phyloP scores from a whole-genome alignment of 1,140 invertebrate genomes.

The Chelonus insularis region DNA sequence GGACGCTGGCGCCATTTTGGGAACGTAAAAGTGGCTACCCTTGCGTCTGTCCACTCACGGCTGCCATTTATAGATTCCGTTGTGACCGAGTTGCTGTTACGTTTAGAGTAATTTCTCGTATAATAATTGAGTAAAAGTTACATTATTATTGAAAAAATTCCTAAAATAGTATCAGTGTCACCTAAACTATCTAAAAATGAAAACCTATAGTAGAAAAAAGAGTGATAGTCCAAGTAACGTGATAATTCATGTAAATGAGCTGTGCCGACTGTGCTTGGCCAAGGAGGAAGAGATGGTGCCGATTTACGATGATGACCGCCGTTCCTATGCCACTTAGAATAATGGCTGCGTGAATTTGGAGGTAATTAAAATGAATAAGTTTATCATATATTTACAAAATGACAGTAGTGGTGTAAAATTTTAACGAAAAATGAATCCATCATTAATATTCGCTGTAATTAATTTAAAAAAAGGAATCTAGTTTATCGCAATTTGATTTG shows the following conservation, averaged over 20 bases:
- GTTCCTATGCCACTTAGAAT: slow-evolving; percentile 69
- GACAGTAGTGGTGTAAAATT: no score
- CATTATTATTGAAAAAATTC: not conserved
- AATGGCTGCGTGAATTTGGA: slow-evolving; percentile 74
- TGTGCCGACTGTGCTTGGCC: slow-evolving; percentile 72
- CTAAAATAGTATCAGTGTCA: not conserved
- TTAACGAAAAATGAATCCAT: no score
- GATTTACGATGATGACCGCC: slow-evolving; percentile 67
- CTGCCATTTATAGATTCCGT: slow-evolving; percentile 60
- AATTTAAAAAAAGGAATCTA: slow-evolving; percentile 52
- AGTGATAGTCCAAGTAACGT: slow-evolving; percentile 57
- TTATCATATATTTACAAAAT: no score
- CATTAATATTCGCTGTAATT: no score
- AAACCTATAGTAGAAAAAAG: slow-evolving; percentile 58
- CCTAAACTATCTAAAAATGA: slow-evolving; percentile 38
- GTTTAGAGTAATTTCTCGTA: not conserved
- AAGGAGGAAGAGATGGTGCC: slow-evolving; percentile 66
- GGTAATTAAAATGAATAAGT: no score
- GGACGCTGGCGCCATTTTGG: not conserved
- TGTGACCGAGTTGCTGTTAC: slow-evolving; percentile 28
- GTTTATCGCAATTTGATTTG: slow-evolving; percentile 42
- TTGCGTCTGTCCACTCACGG: slow-evolving; percentile 26
- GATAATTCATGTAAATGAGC: slow-evolving; percentile 63
- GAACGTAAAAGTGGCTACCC: not conserved
- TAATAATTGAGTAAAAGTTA: not conserved